These are phyloP conservation scores for Dipodomys spectabilis DNA, from an alignment of 2,113 vertebrate genomes.

Conservation along the genomic window DNA sequence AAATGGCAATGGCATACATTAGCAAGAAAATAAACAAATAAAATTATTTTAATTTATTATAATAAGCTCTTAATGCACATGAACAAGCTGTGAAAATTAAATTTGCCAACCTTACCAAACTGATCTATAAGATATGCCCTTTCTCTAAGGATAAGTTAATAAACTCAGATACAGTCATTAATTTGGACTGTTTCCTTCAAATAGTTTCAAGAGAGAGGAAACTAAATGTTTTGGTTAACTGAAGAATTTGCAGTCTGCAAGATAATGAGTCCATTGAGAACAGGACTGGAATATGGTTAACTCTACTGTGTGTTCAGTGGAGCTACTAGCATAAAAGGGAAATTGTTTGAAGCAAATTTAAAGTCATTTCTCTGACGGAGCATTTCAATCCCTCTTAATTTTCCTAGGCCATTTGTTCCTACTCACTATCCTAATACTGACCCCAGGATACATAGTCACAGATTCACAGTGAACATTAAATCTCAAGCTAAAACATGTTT, in stretches of 20 bases:
- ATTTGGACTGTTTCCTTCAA: neutral
- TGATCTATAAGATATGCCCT: neutral
- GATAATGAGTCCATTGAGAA: conserved; percentile 8
- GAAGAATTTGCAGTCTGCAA: neutral
- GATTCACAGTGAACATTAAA: neutral
- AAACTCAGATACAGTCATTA: neutral
- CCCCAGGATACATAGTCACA: neutral
- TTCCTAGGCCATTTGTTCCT: neutral
- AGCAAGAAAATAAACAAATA: neutral
- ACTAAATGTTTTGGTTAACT: neutral
- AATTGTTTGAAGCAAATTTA: neutral
- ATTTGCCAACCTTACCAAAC: neutral
- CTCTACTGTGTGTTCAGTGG: neutral
- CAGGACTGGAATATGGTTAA: neutral
- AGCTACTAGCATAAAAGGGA: neutral
- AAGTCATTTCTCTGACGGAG: neutral
- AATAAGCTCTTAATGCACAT: neutral
- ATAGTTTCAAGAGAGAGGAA: neutral
- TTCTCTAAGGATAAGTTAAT: neutral
- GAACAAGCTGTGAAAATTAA: neutral
- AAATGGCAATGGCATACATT: neutral
- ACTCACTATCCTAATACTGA: neutral
- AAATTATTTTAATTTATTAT: neutral
- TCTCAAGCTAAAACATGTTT: neutral
- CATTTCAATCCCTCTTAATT: neutral